Percentiles rank a stretch among this genome's conserved stretches.
Conservation (phyloP, 2,113 vertebrate genomes). For the Tragulus kanchil region DNA sequence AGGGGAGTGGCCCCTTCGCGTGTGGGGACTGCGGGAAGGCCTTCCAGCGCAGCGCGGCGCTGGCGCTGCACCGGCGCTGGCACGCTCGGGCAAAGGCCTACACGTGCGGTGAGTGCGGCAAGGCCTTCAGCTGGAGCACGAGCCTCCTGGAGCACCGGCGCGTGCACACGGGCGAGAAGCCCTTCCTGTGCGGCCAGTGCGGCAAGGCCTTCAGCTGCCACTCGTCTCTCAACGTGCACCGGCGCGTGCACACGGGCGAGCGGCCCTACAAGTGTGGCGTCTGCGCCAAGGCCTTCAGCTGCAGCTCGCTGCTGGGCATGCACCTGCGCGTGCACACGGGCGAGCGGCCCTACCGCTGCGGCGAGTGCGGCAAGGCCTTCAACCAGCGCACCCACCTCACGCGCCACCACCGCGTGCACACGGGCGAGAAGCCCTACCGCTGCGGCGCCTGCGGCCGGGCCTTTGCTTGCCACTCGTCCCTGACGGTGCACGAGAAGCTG, state of each 20-base stretch:
- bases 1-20: slow-evolving; percentile 81
- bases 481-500: slow-evolving; percentile 69
- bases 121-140: slow-evolving; percentile 77
- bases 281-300: slow-evolving; percentile 78
- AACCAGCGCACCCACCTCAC: slow-evolving; percentile 74
- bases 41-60: slow-evolving; percentile 87
- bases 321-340: slow-evolving; percentile 65
- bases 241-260: slow-evolving; percentile 57
- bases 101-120: slow-evolving; percentile 75
- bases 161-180: slow-evolving; percentile 68
- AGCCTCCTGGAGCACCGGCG: slow-evolving; percentile 67
- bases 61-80: slow-evolving; percentile 70
- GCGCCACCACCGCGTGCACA: slow-evolving; percentile 68
- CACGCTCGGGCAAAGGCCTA: slow-evolving; percentile 73
- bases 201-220: slow-evolving; percentile 81
- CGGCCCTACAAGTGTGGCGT: slow-evolving; percentile 63
- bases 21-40: slow-evolving; percentile 92
- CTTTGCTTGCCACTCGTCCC: slow-evolving; percentile 72
- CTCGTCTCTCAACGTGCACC: slow-evolving; percentile 67
- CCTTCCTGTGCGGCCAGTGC: slow-evolving; percentile 75
- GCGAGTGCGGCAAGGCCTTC: slow-evolving; percentile 69
- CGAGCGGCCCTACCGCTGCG: slow-evolving; percentile 66
- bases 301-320: slow-evolving; percentile 74
- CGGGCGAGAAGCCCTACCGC: slow-evolving; percentile 56
- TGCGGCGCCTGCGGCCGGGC: slow-evolving; percentile 45